Base-by-base conservation (phyloP, 2,888 invertebrate species). In the Nomada hirtipes region DNA sequence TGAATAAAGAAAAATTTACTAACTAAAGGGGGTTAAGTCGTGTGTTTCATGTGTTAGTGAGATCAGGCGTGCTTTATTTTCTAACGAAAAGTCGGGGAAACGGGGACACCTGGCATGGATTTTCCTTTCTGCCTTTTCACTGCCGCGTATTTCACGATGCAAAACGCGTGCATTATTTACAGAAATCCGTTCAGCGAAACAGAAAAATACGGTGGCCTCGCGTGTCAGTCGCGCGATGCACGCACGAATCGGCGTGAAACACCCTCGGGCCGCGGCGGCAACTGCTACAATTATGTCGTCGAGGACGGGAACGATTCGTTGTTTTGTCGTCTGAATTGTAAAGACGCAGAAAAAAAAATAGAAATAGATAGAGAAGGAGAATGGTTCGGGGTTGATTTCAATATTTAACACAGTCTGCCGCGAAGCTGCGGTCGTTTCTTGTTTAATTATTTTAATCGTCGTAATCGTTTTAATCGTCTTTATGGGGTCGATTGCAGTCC, bases 401-500 rank as follows among this genome's bases (percentile, higher is more conserved):
- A 85, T 82, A 79, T 79, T 85, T 74, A 63, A 71, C 53, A 42
- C 57, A 61, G 80, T 61, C 64, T 50, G 57, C 79, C 50, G 53
- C 10, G 53, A 53, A 18, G 53, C 29, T 57, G 63, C 57, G 69
- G 53, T 80, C 75, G 44, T 55, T 50, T 65, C 65, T 70, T 80
- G 85, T 80, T 85, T 84, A 85, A 85, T 84, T 85, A n/a, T n/a
- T 84, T 80, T 76, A 76, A 80, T 64, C 73, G 65, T 55, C 69
- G n/a, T n/a, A n/a, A n/a, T n/a, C n/a, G n/a, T n/a, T 84, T 80
- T 76, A 76, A 80, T 64, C 73, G 65, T 55, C 69, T 64, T 59
- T 23, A 55, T 65, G 67, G 67, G 73, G 52, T 75, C 18, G 11
- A 50, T 23, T 50, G 23, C 18, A 42, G 42, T n/a, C 26, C 10